Evolutionary conservation across 2,888 invertebrate species (phyloP).

Genomic region (Rhagium mordax): DNA sequence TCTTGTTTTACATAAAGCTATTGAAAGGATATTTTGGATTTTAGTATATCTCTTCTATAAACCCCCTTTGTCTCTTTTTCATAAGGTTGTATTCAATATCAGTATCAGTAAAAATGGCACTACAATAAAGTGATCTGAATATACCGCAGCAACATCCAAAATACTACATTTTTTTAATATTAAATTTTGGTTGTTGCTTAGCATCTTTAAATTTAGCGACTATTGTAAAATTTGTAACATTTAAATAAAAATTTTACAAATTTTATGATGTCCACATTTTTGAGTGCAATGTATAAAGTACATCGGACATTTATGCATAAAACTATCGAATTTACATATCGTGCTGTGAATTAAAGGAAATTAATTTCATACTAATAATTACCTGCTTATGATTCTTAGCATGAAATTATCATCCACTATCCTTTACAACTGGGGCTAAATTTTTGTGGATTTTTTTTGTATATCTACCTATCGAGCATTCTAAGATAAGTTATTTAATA

Average conservation of each 20-base stretch:
- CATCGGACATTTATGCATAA: constrained; percentile 39
- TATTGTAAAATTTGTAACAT: constrained; percentile 29
- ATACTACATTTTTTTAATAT: not conserved
- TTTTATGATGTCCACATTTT: constrained; percentile 32
- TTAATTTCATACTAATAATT: constrained; percentile 37
- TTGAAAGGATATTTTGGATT: not conserved
- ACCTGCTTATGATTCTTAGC: constrained; percentile 23
- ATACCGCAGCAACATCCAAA: not conserved
- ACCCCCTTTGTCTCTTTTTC: not conserved
- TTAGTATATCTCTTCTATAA: too few species aligned
- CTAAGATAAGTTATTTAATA: not conserved
- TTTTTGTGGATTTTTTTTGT: not conserved
- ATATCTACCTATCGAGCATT: not conserved
- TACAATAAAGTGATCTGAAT: constrained; percentile 5
- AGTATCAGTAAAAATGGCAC: too few species aligned
- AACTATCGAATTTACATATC: constrained; percentile 68
- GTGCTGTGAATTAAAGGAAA: constrained; percentile 63
- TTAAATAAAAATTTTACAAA: constrained; percentile 8
- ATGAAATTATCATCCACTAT: constrained; percentile 11
- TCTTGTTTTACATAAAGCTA: too few species aligned
- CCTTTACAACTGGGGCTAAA: constrained; percentile 7
- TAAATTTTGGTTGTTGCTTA: not conserved
- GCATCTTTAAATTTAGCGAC: not conserved
- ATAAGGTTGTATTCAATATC: too few species aligned
- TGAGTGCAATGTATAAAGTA: constrained; percentile 59